Conservation (phyloP, 2,113 vertebrate species). For the Thamnaconus septentrionalis region DNA sequence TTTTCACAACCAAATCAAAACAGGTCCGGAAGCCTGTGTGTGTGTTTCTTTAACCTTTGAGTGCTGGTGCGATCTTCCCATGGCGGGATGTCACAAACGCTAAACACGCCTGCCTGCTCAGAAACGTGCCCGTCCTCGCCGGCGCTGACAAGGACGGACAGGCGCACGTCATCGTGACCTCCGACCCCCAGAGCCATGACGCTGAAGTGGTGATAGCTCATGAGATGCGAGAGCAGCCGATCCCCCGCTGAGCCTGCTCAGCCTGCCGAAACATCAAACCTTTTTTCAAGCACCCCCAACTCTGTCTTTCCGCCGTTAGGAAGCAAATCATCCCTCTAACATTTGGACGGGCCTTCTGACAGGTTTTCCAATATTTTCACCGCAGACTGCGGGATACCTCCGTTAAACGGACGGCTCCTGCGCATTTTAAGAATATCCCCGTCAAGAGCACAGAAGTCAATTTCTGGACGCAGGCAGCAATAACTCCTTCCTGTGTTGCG, state of each 20-base stretch:
- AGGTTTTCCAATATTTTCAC: too few species aligned
- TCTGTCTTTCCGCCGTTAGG: not conserved
- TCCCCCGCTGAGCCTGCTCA: slow-evolving; percentile 6
- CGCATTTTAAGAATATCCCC: slow-evolving; percentile 18
- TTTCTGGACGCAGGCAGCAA: too few species aligned
- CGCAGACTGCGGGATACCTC: too few species aligned
- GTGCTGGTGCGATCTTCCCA: not conserved
- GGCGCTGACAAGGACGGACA: not conserved
- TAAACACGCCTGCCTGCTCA: not conserved
- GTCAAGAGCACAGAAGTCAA: too few species aligned
- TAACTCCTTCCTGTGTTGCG: slow-evolving; percentile 19
- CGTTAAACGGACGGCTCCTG: slow-evolving; percentile 20
- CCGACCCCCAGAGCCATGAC: slow-evolving; percentile 26
- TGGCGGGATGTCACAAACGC: slow-evolving; percentile 8
- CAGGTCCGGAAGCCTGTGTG: slow-evolving; percentile 28
- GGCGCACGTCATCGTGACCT: slow-evolving; percentile 29
- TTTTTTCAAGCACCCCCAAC: slow-evolving; percentile 28
- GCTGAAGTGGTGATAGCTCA: slow-evolving; percentile 4
- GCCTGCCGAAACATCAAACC: slow-evolving; percentile 14
- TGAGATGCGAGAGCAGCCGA: slow-evolving; percentile 19
- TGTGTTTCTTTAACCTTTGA: slow-evolving; percentile 35
- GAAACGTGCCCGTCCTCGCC: not conserved
- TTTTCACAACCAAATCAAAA: slow-evolving; percentile 68
- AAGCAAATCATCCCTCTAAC: not conserved
- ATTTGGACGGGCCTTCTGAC: too few species aligned